These are phyloP conservation scores for Pelusios castaneus DNA, from an alignment of 2,113 vertebrate genomes.

Conservation along the genomic window DNA sequence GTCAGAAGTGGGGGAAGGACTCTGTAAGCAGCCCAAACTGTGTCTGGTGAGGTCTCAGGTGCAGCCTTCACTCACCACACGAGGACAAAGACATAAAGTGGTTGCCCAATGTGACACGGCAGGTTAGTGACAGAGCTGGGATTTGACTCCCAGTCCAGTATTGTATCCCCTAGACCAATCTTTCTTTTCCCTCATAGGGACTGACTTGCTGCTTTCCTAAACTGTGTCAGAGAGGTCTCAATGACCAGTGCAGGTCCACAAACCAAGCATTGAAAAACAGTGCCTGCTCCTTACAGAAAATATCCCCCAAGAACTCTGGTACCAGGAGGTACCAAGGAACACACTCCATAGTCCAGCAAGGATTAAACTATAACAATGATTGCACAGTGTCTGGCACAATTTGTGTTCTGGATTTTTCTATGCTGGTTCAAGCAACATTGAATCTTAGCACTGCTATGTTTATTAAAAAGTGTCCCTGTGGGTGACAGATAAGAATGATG, in stretches of 20 bases:
- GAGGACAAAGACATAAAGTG: no score
- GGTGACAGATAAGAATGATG: constrained; percentile 25
- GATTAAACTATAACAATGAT: not conserved
- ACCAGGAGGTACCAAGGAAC: not conserved
- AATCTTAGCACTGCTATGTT: not conserved
- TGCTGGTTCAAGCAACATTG: not conserved
- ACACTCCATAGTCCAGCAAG: not conserved
- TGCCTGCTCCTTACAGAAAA: rapidly evolving
- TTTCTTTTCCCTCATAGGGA: no score
- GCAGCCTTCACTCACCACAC: no score
- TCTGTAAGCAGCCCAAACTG: no score
- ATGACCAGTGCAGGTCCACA: not conserved
- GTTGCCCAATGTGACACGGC: no score
- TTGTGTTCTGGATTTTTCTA: not conserved
- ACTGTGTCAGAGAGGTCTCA: no score
- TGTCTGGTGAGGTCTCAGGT: no score
- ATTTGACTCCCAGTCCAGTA: no score
- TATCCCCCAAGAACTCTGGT: not conserved
- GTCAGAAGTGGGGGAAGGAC: no score
- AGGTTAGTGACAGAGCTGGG: no score
- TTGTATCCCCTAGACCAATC: no score
- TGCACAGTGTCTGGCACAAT: rapidly evolving
- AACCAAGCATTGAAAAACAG: not conserved
- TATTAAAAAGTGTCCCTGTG: constrained; percentile 1
- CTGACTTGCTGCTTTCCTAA: no score